Evolutionary conservation across 2,797 vertebrate species (phyloP).

Genomic region (Eospalax fontanierii): DNA sequence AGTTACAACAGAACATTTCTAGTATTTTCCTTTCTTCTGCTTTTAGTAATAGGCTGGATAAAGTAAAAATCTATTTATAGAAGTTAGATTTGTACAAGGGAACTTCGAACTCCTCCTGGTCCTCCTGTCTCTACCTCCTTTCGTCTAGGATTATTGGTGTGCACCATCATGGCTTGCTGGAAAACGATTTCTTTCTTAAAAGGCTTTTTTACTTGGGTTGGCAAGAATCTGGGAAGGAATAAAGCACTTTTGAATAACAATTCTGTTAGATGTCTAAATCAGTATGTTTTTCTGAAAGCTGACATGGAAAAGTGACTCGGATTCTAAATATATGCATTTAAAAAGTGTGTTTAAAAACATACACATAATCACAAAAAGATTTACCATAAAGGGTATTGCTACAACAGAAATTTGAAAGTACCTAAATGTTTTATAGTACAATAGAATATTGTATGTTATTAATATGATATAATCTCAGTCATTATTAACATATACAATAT

Average conservation of each 20-base stretch:
- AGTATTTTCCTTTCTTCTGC: slow-evolving; percentile 5
- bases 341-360: not conserved
- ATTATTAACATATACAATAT: not conserved
- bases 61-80: slow-evolving; percentile 29
- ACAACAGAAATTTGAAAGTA: slow-evolving; percentile 56
- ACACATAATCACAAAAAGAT: slow-evolving; percentile 21
- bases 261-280: slow-evolving; percentile 33
- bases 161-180: not conserved
- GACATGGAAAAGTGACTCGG: slow-evolving; percentile 33
- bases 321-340: not conserved
- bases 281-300: slow-evolving; percentile 27
- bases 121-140: not conserved
- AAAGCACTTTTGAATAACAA: not conserved
- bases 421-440: slow-evolving; percentile 11
- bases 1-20: slow-evolving; percentile 1
- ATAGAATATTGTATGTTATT: slow-evolving; percentile 47
- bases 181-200: not conserved
- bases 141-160: not conserved
- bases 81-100: slow-evolving; percentile 57
- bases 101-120: not conserved
- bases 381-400: slow-evolving; percentile 35
- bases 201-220: not conserved
- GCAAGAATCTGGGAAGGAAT: not conserved
- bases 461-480: not conserved
- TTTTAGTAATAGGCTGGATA: not conserved